Base-by-base conservation (phyloP, 1,140 invertebrate species). In the Cydia amplana region DNA sequence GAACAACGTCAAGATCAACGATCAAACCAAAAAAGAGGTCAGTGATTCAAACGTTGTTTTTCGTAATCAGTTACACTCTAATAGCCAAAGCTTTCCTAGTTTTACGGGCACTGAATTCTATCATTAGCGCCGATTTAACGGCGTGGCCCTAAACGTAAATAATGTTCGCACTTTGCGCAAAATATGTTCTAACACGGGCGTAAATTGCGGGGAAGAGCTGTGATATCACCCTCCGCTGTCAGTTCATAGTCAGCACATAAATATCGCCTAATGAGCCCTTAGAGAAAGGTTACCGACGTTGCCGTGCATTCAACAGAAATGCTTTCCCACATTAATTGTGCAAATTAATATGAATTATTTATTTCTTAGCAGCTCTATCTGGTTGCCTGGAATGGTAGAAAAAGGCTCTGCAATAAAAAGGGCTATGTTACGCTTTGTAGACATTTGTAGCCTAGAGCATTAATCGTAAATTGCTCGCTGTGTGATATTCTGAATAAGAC, bases 21-120 rank as follows among this genome's bases (percentile, higher is more conserved):
- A 92, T 72, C 88, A 93, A 81, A 93, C 91, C 43, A 93, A 93
- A 80, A 93, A 93, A 91, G 93, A 93, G 92, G 93, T 93, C 85
- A 90, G 92, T 90, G 82, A 85, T 85, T 87, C 75, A 77, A 82
- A 77, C 80, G 78, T 82, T 75, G 79, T 84, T 87, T 83, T 80
- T 83, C 80, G 78, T 72, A 85, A 82, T 85, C 83, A 82, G 87
- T 87, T 84, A 89, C 86, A 88, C 78, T 88, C 87, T 87, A 88
- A 85, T 88, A 90, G 84, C 72, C 81, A 74, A 81, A 78, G 83
- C 84, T 84, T 84, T 86, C 83, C 81, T 83, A 81, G 78, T 85
- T 83, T 79, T 81, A 82, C 80, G 75, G 72, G 75, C 80, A 76
- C 74, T 75, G 79, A 83, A 78, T 83, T 84, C 79, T 82, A 80